phyloP scores from a whole-genome alignment of 2,113 vertebrate genomes.

The Alaudala cheleensis region DNA sequence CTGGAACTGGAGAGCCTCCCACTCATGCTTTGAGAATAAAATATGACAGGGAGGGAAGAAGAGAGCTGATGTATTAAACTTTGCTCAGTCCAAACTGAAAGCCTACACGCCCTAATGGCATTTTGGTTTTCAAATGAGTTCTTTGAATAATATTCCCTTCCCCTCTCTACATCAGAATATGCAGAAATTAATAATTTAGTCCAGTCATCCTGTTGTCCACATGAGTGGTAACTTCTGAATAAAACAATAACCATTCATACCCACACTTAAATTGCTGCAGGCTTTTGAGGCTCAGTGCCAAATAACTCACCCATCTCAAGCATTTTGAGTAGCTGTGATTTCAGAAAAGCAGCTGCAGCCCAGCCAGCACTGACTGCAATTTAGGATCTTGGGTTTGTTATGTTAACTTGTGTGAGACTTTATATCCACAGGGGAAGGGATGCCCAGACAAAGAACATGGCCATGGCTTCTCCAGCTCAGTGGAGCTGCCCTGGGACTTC shows the following conservation, averaged over 20 bases:
- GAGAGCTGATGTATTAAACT: conserved; percentile 36
- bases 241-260: conserved; percentile 47
- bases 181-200: conserved; percentile 60
- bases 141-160: conserved; percentile 36
- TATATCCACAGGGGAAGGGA: neutral
- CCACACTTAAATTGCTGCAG: neutral
- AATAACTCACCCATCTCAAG: neutral
- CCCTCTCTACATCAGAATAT: conserved; percentile 1
- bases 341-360: neutral
- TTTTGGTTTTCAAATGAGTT: conserved; percentile 28
- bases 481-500: neutral
- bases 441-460: neutral
- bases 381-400: neutral
- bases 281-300: conserved; percentile 3
- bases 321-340: neutral
- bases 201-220: neutral
- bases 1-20: neutral
- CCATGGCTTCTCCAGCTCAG: neutral
- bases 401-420: neutral
- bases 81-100: conserved; percentile 13
- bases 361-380: neutral
- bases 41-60: conserved; percentile 10
- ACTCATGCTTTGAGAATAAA: conserved; percentile 23
- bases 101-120: neutral
- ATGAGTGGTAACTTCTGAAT: conserved; percentile 51